Evolutionary conservation across 2,797 vertebrate genomes (phyloP).

Genomic region (Simalia tracyae): DNA sequence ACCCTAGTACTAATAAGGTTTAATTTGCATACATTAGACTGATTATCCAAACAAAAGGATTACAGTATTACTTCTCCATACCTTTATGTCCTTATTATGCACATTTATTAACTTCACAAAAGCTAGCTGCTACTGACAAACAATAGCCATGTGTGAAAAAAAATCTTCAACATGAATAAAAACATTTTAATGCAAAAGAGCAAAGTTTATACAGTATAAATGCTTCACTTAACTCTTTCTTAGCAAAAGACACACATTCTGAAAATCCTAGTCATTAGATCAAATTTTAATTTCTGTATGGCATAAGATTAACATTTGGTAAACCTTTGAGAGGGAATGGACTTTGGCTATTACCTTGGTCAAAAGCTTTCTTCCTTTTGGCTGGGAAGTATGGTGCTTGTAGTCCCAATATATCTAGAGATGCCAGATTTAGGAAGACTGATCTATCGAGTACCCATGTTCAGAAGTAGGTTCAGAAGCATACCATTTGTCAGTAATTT

Average conservation of each 20-base stretch:
- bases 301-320: slow-evolving; percentile 32
- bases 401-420: neutral
- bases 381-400: neutral
- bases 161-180: slow-evolving; percentile 78
- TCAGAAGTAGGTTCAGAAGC: neutral
- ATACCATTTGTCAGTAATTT: slow-evolving; percentile 19
- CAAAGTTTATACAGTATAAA: slow-evolving; percentile 76
- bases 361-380: neutral
- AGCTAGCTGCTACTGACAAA: slow-evolving; percentile 86
- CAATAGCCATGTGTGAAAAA: slow-evolving; percentile 80
- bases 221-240: slow-evolving; percentile 76
- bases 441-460: slow-evolving; percentile 45
- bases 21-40: slow-evolving; percentile 99
- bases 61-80: slow-evolving; percentile 94
- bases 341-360: neutral
- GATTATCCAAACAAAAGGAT: slow-evolving; percentile 99
- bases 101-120: slow-evolving; percentile 94
- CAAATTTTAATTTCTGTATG: slow-evolving; percentile 47
- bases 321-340: neutral
- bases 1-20: slow-evolving; percentile 89
- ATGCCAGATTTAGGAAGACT: neutral
- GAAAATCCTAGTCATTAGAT: slow-evolving; percentile 29
- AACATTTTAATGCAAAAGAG: slow-evolving; percentile 78
- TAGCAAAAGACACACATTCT: slow-evolving; percentile 58
- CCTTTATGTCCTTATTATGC: slow-evolving; percentile 93